These are phyloP conservation scores for Aplidium turbinatum DNA, from an alignment of 23 tunicate species.

Conservation along the genomic window DNA sequence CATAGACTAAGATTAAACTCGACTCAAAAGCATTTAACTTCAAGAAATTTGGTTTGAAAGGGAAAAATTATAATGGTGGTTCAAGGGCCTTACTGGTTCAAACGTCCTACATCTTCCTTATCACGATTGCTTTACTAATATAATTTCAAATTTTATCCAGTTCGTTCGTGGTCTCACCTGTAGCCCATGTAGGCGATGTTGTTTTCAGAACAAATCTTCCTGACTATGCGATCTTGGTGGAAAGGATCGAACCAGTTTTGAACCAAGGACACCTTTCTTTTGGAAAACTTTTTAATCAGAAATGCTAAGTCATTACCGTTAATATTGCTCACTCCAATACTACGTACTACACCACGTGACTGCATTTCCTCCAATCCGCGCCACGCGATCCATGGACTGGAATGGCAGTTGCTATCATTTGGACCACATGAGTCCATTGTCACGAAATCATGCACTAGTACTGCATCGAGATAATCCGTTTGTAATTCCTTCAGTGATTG, in stretches of 20 bases:
- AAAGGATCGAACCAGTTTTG: constrained; percentile 77
- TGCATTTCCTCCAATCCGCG: constrained; percentile 38
- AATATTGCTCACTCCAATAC: constrained; percentile 60
- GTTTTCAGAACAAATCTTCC: constrained; percentile 37
- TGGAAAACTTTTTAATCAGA: constrained; percentile 8
- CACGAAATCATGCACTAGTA: constrained; percentile 34
- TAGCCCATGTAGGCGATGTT: constrained; percentile 64
- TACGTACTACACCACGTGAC: constrained; percentile 26
- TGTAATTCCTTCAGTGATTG: constrained; percentile 34
- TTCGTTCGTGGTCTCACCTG: constrained; percentile 14
- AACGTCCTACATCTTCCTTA: too few species aligned
- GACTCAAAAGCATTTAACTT: too few species aligned
- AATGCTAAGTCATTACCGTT: background rate
- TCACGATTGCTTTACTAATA: too few species aligned
- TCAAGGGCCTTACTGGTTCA: too few species aligned
- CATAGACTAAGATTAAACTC: too few species aligned
- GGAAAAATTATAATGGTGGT: too few species aligned
- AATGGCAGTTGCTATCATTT: constrained; percentile 13
- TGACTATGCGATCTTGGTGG: constrained; percentile 49
- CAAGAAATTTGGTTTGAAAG: too few species aligned
- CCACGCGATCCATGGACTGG: constrained; percentile 33
- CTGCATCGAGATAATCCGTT: constrained; percentile 46
- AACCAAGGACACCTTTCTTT: constrained; percentile 31
- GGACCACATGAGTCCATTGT: constrained; percentile 12
- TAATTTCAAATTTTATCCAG: too few species aligned